Conservation (phyloP, 2,113 vertebrate species). For the Cnemophilus loriae region DNA sequence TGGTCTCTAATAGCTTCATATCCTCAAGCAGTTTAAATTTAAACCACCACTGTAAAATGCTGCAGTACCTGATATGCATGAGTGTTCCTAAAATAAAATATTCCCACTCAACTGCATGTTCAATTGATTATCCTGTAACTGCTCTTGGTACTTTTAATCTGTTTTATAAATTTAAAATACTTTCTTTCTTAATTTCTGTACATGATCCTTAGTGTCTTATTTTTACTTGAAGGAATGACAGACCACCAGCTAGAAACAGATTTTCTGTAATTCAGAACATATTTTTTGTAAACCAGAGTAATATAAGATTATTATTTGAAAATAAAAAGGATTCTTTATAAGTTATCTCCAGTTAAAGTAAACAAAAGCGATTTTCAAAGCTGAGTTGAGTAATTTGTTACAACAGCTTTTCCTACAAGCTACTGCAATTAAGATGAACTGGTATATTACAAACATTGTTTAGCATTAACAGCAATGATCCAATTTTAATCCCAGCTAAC, state of each 20-base stretch:
- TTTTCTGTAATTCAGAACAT: neutral
- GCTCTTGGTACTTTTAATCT: neutral
- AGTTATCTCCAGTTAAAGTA: neutral
- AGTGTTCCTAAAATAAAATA: neutral
- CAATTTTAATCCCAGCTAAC: neutral
- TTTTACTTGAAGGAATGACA: neutral
- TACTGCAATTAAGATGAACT: neutral
- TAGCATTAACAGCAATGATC: neutral
- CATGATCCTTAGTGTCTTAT: neutral
- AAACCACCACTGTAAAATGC: neutral
- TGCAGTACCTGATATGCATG: neutral
- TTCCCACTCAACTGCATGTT: neutral
- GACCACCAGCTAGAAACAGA: neutral
- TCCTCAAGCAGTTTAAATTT: neutral
- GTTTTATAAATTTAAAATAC: neutral
- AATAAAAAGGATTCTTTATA: neutral
- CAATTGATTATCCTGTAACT: neutral
- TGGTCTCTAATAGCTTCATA: neutral
- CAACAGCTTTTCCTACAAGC: neutral
- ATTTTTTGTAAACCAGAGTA: neutral
- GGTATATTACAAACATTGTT: neutral
- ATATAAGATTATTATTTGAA: neutral
- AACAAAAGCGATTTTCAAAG: neutral
- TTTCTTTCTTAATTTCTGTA: neutral
- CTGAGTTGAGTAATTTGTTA: neutral